Evolutionary conservation across 2,113 vertebrate species (phyloP).

Genomic region (human (Homo sapiens)): GRCh38 chr1:218148001-218148500

Average conservation of each 20-base stretch:
- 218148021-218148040: not conserved
- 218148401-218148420: not conserved
- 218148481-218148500: not conserved
- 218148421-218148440: not conserved
- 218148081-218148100: not conserved
- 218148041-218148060: not conserved
- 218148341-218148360: not conserved
- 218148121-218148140: not conserved
- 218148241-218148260: not conserved
- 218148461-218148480: not conserved
- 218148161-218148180: not conserved
- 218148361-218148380: not conserved
- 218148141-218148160: not conserved
- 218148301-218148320: not conserved
- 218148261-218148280: not conserved
- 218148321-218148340: not conserved
- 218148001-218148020: not conserved
- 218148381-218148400: not conserved
- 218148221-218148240: not conserved
- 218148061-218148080: not conserved
- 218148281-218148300: not conserved
- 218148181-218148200: not conserved
- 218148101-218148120: not conserved
- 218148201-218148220: not conserved
- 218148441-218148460: not conserved